phyloP scores from a whole-genome alignment of 2,888 invertebrate genomes.

The Galeopsomyia nigrocyanea region DNA sequence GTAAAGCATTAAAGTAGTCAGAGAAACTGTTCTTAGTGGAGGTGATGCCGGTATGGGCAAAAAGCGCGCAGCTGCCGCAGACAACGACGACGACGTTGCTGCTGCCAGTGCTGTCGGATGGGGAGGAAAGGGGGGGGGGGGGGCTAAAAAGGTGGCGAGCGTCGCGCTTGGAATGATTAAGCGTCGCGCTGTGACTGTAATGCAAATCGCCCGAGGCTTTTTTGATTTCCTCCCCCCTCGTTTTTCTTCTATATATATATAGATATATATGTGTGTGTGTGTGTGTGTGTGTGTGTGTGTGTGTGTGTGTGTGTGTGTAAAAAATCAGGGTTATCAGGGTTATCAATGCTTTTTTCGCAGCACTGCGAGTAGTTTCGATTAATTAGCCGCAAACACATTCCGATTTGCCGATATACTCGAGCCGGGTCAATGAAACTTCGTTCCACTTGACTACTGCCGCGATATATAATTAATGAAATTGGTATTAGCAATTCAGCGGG shows the following conservation, averaged over 20 bases:
- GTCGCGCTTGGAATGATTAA: slow-evolving; percentile 44
- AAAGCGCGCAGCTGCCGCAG: neutral
- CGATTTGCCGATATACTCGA: slow-evolving; percentile 2
- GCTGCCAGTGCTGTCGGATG: neutral
- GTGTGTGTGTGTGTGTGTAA: too few species aligned
- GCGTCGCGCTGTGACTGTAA: slow-evolving; percentile 42
- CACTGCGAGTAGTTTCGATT: neutral
- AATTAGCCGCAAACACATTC: neutral
- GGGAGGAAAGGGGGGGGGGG: neutral
- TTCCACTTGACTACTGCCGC: neutral
- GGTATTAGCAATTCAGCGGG: neutral
- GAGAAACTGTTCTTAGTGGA: neutral
- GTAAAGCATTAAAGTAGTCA: neutral
- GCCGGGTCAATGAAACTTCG: neutral
- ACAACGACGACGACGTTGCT: neutral
- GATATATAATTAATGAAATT: slow-evolving; percentile 15
- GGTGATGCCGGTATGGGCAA: neutral
- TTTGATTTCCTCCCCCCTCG: neutral
- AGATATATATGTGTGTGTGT: too few species aligned
- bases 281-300: too few species aligned
- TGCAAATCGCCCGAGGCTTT: slow-evolving; percentile 39
- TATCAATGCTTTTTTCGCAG: too few species aligned
- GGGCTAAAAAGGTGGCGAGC: slow-evolving; percentile 42
- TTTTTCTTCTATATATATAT: too few species aligned
- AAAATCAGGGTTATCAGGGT: too few species aligned